Conservation (phyloP, 2,113 vertebrate species). For the Gopherus evgoodei region DNA sequence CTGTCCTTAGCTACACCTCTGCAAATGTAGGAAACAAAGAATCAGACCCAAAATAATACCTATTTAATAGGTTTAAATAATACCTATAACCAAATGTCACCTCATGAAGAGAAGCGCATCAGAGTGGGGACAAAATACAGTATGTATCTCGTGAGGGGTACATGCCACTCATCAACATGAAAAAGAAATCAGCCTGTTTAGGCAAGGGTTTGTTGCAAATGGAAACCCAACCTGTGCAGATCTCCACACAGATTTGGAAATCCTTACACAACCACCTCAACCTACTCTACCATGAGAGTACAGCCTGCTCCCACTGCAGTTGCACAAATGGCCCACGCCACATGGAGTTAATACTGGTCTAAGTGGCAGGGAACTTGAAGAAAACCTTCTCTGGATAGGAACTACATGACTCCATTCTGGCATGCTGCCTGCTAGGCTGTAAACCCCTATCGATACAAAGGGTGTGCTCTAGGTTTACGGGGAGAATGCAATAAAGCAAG, state of each 20-base stretch:
- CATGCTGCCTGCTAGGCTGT: neutral
- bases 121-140: neutral
- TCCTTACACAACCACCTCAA: neutral
- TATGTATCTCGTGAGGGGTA: neutral
- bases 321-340: neutral
- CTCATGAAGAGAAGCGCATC: neutral
- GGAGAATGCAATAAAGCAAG: neutral
- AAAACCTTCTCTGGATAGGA: neutral
- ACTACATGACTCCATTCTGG: neutral
- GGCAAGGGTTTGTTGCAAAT: neutral
- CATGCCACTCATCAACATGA: neutral
- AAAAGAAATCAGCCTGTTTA: neutral
- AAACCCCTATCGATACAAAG: neutral
- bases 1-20: neutral
- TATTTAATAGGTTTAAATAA: neutral
- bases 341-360: neutral
- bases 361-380: neutral
- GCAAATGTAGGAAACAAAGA: neutral
- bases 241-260: neutral
- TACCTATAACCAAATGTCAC: neutral
- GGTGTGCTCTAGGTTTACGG: neutral
- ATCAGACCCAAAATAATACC: neutral
- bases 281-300: neutral
- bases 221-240: neutral
- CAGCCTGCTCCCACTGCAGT: neutral